These are phyloP conservation scores for Parambassis ranga DNA, from an alignment of 2,797 vertebrate genomes.

Conservation along the genomic window DNA sequence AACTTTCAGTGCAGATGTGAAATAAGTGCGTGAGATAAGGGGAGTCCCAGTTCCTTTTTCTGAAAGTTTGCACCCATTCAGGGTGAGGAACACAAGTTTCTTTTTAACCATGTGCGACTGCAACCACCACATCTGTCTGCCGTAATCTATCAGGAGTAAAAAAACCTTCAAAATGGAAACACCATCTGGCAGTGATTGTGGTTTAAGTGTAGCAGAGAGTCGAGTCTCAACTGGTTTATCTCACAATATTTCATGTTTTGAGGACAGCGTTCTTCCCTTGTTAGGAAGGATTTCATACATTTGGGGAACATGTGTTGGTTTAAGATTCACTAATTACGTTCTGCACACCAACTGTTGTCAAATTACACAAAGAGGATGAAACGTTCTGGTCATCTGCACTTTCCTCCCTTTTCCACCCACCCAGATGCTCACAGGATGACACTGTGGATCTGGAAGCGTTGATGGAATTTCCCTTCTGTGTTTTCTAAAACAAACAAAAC, in stretches of 20 bases:
- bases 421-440: conserved; percentile 10
- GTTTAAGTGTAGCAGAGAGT: conserved; percentile 18
- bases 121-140: conserved; percentile 35
- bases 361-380: conserved; percentile 24
- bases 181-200: conserved; percentile 46
- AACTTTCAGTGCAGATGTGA: conserved; percentile 71
- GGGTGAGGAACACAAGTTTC: conserved; percentile 5
- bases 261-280: neutral
- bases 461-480: conserved; percentile 24
- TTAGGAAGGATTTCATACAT: conserved; percentile 18
- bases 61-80: conserved; percentile 28
- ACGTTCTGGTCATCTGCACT: conserved; percentile 18
- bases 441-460: conserved; percentile 28
- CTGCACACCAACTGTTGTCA: conserved; percentile 21
- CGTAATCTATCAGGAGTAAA: conserved; percentile 31
- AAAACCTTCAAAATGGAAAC: conserved; percentile 33
- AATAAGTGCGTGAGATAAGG: neutral
- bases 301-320: conserved; percentile 35
- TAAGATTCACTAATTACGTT: conserved; percentile 27
- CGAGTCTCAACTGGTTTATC: conserved; percentile 9
- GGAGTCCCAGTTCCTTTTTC: conserved; percentile 15
- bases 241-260: conserved; percentile 28
- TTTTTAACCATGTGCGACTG: conserved; percentile 7
- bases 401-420: neutral
- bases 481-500: neutral